phyloP scores from a whole-genome alignment of 2,888 invertebrate species.

The Mythimna pallens region DNA sequence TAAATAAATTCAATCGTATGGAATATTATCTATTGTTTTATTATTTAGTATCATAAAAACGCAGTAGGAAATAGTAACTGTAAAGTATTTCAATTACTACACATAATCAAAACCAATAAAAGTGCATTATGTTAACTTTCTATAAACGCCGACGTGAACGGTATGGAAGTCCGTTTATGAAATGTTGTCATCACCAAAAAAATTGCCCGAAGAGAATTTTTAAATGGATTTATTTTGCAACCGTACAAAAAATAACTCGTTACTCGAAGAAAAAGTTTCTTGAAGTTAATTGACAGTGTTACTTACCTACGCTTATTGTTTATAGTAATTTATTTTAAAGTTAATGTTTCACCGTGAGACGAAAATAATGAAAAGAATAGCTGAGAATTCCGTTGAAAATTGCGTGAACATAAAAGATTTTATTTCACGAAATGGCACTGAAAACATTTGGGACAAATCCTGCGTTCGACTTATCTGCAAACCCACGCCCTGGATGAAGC shows the following conservation, averaged over 20 bases:
- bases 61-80: not conserved
- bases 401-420: constrained; percentile 47
- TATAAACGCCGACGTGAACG: constrained; percentile 36
- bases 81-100: constrained; percentile 22
- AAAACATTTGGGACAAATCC: constrained; percentile 53
- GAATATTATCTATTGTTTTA: not conserved
- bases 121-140: constrained; percentile 46
- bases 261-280: constrained; percentile 31
- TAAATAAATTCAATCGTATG: constrained; percentile 1
- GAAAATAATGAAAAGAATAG: constrained; percentile 31
- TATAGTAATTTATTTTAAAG: constrained; percentile 25
- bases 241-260: constrained; percentile 41
- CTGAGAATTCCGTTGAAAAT: constrained; percentile 22
- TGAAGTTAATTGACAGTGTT: constrained; percentile 42
- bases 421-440: constrained; percentile 35
- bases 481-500: constrained; percentile 52
- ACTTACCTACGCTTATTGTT: constrained; percentile 34
- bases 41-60: not conserved
- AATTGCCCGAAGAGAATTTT: constrained; percentile 55
- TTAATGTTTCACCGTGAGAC: constrained; percentile 23
- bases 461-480: constrained; percentile 54
- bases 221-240: constrained; percentile 50
- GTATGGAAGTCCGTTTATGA: constrained; percentile 65
- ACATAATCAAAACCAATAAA: constrained; percentile 2
- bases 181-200: constrained; percentile 70